Evolutionary conservation across 2,888 invertebrate genomes (phyloP).

Genomic region (Yponomeuta malinellus): DNA sequence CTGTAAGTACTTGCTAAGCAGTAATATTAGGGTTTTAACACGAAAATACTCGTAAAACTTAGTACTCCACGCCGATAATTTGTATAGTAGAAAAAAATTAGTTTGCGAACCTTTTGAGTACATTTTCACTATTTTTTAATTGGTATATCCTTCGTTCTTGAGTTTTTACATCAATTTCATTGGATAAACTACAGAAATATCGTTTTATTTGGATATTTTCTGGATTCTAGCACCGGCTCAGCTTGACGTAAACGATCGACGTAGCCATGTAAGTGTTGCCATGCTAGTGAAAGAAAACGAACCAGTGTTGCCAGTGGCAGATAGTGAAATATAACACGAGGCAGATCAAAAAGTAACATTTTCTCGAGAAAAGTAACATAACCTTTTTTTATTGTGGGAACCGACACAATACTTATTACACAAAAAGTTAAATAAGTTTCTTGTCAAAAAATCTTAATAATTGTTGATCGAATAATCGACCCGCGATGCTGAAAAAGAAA

Average conservation of each 20-base stretch:
- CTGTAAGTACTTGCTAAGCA: not conserved
- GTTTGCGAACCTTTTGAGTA: constrained; percentile 6
- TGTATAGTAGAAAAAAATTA: not conserved
- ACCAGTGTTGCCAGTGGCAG: too few relatives aligned
- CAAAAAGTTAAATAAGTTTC: too few relatives aligned
- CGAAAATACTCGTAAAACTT: constrained; percentile 1
- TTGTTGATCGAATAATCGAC: too few relatives aligned
- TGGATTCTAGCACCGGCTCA: constrained; percentile 23
- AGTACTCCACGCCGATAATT: not conserved
- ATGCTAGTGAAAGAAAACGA: constrained; percentile 14
- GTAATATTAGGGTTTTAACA: not conserved
- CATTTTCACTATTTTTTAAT: not conserved
- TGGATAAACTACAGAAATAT: not conserved
- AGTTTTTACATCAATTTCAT: not conserved
- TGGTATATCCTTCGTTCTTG: not conserved
- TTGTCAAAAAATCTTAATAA: too few relatives aligned
- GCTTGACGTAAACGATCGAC: constrained; percentile 52
- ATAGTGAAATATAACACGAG: too few relatives aligned
- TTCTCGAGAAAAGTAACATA: too few relatives aligned
- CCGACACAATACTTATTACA: too few relatives aligned
- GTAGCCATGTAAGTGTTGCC: constrained; percentile 40
- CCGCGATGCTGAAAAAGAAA: too few relatives aligned
- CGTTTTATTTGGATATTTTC: constrained; percentile 15
- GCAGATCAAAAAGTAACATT: too few relatives aligned
- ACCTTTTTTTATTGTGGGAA: too few relatives aligned